phyloP scores from a whole-genome alignment of 2,797 vertebrate species.

The Protonibea diacanthus region DNA sequence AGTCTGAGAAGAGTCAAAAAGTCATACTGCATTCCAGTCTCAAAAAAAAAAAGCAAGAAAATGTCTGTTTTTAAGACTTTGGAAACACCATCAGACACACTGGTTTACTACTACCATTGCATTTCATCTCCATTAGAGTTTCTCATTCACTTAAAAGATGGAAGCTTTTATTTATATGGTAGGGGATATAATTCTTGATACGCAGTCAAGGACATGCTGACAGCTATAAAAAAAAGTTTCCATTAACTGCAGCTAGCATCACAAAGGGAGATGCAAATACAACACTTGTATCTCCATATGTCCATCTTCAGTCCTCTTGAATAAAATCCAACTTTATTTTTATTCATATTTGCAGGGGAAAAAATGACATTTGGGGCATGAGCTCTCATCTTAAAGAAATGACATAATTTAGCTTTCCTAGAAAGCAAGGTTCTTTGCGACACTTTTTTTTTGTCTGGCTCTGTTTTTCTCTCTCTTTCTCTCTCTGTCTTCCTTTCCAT shows the following conservation, averaged over 20 bases:
- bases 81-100: neutral
- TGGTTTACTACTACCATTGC: neutral
- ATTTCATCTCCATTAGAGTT: conserved; percentile 8
- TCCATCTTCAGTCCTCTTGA: neutral
- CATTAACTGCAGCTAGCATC: neutral
- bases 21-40: neutral
- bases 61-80: neutral
- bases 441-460: conserved; percentile 17
- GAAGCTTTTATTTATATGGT: neutral
- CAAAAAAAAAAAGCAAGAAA: neutral
- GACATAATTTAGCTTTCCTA: conserved; percentile 26
- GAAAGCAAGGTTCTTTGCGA: conserved; percentile 6
- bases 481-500: neutral
- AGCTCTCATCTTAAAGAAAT: conserved; percentile 18
- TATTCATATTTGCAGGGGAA: neutral
- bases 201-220: conserved; percentile 15
- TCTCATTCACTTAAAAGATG: conserved; percentile 21
- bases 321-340: neutral
- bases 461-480: conserved; percentile 16
- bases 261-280: neutral
- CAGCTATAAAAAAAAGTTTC: neutral
- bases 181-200: neutral
- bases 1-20: conserved; percentile 6
- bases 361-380: neutral
- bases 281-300: neutral